A percentile compares a stretch with the other conserved stretches of the same genome.
These are phyloP conservation scores for Ischnus inquisitorius DNA, from an alignment of 2,888 invertebrate species.

Conservation along the genomic window DNA sequence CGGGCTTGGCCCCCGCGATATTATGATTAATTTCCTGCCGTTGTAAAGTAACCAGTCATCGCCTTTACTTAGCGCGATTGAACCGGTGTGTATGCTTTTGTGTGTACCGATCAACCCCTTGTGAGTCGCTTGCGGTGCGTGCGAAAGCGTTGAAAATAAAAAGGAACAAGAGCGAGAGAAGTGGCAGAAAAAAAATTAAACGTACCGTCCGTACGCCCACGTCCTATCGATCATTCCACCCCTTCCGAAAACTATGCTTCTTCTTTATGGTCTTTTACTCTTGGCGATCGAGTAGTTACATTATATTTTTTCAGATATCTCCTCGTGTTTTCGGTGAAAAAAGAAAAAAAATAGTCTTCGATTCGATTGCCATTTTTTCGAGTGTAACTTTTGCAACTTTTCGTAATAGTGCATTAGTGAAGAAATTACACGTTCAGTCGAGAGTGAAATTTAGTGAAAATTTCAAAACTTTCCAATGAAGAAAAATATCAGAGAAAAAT, in stretches of 20 bases:
- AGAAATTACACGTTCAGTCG: no score
- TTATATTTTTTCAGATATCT: slow-evolving; percentile 13
- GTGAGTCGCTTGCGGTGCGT: slow-evolving; percentile 53
- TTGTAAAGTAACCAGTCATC: slow-evolving; percentile 83
- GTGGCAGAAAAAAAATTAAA: slow-evolving; percentile 2
- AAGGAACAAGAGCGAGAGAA: slow-evolving; percentile 25
- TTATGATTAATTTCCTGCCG: slow-evolving; percentile 85
- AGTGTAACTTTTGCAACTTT: no score
- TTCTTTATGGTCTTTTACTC: slow-evolving; percentile 36
- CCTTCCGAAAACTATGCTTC: slow-evolving; percentile 33
- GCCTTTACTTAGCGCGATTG: slow-evolving; percentile 81
- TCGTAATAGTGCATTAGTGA: no score
- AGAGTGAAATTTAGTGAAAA: no score
- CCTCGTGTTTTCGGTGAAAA: background rate
- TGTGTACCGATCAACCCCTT: slow-evolving; percentile 21
- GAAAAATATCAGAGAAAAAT: no score
- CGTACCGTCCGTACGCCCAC: slow-evolving; percentile 36
- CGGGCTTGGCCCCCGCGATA: slow-evolving; percentile 69
- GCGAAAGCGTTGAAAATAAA: slow-evolving; percentile 65
- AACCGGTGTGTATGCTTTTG: slow-evolving; percentile 69
- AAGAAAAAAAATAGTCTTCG: no score
- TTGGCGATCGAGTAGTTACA: slow-evolving; percentile 40
- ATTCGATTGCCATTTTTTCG: no score
- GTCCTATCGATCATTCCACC: slow-evolving; percentile 67
- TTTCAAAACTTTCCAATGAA: no score